These are phyloP conservation scores for Drosophila kurseongensis DNA, from an alignment of 1,140 invertebrate species.

Conservation along the genomic window DNA sequence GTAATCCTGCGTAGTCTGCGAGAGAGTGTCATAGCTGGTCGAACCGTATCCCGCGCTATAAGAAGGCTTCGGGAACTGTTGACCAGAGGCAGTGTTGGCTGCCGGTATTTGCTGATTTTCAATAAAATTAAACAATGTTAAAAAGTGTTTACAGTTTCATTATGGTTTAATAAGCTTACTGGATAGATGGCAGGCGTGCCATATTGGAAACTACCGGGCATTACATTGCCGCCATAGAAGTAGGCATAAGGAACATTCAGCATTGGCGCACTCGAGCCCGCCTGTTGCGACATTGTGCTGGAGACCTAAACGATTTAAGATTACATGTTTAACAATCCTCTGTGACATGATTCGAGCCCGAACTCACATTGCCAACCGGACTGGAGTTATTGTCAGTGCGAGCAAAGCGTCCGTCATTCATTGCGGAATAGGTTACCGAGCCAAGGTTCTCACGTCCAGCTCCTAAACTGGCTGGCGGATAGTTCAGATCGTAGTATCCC, in stretches of 20 bases:
- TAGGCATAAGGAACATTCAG: constrained; percentile 87
- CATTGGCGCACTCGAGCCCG: constrained; percentile 84
- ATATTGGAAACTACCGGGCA: constrained; percentile 91
- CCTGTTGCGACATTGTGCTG: constrained; percentile 90
- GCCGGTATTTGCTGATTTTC: constrained; percentile 87
- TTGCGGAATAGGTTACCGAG: constrained; percentile 90
- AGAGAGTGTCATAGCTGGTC: constrained; percentile 88
- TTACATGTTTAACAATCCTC: neutral
- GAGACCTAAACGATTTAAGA: constrained; percentile 81
- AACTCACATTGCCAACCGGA: constrained; percentile 87
- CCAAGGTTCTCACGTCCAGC: constrained; percentile 88
- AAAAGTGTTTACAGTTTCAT: neutral
- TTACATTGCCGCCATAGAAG: constrained; percentile 89
- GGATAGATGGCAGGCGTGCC: constrained; percentile 89
- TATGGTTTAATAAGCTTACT: constrained; percentile 84
- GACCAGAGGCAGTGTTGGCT: constrained; percentile 88
- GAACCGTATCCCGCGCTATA: constrained; percentile 88
- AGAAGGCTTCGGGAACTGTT: constrained; percentile 88
- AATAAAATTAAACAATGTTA: neutral
- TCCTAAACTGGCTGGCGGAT: constrained; percentile 87
- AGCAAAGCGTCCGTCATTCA: constrained; percentile 90
- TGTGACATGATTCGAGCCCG: neutral
- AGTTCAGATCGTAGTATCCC: constrained; percentile 89
- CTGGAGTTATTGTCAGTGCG: constrained; percentile 93
- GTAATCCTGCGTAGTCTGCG: constrained; percentile 86